Conservation (phyloP, 2,888 invertebrate genomes). For the Cremastobaeus sp. region DNA sequence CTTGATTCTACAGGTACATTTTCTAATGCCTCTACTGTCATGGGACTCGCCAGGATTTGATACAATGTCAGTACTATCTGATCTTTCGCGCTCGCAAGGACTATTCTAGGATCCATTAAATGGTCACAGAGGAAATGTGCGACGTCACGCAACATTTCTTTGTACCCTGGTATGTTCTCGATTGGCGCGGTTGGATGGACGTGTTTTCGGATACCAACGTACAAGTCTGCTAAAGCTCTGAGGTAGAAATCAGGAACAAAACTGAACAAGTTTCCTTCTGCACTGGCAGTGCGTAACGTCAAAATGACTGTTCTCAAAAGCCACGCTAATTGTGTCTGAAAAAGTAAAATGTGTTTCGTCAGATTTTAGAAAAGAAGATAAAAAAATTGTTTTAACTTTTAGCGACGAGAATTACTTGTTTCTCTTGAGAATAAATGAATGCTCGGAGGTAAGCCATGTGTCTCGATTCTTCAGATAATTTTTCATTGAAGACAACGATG, state of each 20-base stretch:
- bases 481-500: conserved; percentile 81
- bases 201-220: conserved; percentile 82
- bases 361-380: too few relatives aligned
- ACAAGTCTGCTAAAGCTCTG: conserved; percentile 83
- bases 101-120: conserved; percentile 87
- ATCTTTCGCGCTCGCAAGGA: conserved; percentile 87
- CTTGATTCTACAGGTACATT: conserved; percentile 82
- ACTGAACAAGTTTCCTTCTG: conserved; percentile 82
- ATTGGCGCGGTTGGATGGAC: conserved; percentile 83
- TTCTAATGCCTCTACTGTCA: conserved; percentile 86
- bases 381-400: background rate
- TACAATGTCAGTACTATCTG: conserved; percentile 87
- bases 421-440: conserved; percentile 65
- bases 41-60: conserved; percentile 86
- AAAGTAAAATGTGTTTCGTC: conserved; percentile 1
- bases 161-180: conserved; percentile 81
- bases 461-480: conserved; percentile 81
- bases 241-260: conserved; percentile 88
- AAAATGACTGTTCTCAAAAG: conserved; percentile 81
- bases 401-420: conserved; percentile 18
- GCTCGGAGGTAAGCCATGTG: conserved; percentile 86
- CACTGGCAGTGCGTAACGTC: conserved; percentile 82
- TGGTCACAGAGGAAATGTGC: conserved; percentile 87
- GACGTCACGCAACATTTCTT: conserved; percentile 82
- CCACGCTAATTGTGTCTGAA: conserved; percentile 80